phyloP scores from a whole-genome alignment of 2,797 vertebrate genomes.

The Tokudaia muenninki region DNA sequence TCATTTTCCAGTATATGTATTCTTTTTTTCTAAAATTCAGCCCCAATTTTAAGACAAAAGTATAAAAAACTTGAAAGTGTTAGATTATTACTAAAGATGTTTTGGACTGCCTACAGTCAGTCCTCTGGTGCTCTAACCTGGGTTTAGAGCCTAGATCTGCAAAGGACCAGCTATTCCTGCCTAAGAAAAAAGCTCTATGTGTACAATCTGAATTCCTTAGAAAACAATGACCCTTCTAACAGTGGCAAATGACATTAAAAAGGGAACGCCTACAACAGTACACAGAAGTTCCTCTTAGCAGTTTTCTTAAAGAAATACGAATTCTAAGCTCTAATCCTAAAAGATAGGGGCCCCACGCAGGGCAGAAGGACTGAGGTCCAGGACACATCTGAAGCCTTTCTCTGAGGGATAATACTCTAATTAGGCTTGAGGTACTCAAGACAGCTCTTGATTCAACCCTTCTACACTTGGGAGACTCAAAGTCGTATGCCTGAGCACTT shows the following conservation, averaged over 20 bases:
- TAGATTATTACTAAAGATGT: not conserved
- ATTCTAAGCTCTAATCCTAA: not conserved
- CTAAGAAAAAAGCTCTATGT: not conserved
- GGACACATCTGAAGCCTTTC: accelerated
- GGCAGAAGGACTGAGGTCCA: not conserved
- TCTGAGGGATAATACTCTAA: not conserved
- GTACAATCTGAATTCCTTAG: accelerated
- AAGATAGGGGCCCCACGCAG: no score
- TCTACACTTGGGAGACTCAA: no score
- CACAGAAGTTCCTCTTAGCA: not conserved
- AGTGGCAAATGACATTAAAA: not conserved
- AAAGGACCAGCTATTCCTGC: accelerated
- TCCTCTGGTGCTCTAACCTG: not conserved
- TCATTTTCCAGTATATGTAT: not conserved
- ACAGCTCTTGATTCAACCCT: not conserved
- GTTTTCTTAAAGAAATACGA: not conserved
- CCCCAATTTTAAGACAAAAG: not conserved
- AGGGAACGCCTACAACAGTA: no score
- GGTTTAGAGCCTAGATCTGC: not conserved
- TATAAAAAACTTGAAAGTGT: not conserved
- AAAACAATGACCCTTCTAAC: not conserved
- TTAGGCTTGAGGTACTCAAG: not conserved
- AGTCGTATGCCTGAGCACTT: not conserved
- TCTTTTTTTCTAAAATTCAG: not conserved
- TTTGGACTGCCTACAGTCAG: not conserved